phyloP scores from a whole-genome alignment of 2,113 vertebrate genomes.

The Cyanocitta stelleri region DNA sequence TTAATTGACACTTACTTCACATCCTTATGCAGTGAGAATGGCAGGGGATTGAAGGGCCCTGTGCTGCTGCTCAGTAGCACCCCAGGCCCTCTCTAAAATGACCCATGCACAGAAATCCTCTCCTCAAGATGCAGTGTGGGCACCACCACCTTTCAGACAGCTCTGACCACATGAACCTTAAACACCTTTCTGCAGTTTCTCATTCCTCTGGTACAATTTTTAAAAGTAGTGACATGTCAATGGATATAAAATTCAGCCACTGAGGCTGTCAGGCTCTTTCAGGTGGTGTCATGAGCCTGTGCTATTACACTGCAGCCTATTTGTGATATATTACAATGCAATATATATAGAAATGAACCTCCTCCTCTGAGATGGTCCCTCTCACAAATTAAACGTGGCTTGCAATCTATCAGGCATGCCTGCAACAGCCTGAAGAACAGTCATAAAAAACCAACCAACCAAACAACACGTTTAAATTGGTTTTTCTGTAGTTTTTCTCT shows the following conservation, averaged over 20 bases:
- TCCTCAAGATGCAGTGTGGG: background rate
- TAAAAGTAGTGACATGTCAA: background rate
- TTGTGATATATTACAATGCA: background rate
- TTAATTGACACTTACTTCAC: background rate
- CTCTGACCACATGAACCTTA: background rate
- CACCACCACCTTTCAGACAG: background rate
- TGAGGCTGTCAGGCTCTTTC: background rate
- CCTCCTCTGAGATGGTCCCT: background rate
- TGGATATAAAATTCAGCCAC: background rate
- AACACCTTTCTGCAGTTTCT: background rate
- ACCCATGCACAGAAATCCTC: background rate
- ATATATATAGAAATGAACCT: background rate
- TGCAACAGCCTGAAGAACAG: background rate
- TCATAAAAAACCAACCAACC: background rate
- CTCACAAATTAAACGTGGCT: background rate
- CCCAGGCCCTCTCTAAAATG: background rate
- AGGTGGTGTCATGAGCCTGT: background rate
- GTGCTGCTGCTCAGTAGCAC: background rate
- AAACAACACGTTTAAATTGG: accelerated
- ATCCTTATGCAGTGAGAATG: background rate
- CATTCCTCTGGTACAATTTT: background rate
- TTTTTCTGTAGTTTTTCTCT: background rate
- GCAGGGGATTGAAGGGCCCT: background rate
- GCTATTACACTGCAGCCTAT: background rate
- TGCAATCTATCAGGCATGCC: background rate